Conservation (phyloP, 2,888 invertebrate species). For the Apoda limacodes region DNA sequence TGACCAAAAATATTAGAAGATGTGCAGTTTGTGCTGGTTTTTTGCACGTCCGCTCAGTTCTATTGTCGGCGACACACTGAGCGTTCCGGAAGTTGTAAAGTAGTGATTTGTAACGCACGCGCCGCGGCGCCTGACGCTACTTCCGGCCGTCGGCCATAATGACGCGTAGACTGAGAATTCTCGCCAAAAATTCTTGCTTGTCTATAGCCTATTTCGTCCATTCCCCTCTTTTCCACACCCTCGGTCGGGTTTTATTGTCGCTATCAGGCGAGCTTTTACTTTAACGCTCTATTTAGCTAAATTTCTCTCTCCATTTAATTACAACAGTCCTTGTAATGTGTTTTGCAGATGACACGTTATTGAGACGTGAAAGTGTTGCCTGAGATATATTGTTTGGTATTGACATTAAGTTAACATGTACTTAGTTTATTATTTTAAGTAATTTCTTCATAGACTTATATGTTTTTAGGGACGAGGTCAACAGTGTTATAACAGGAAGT, state of each 20-base stretch:
- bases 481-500: too few relatives aligned
- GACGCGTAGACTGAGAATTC: slow-evolving; percentile 36
- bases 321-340: slow-evolving; percentile 42
- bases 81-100: slow-evolving; percentile 66
- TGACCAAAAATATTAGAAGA: slow-evolving; percentile 52
- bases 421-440: too few relatives aligned
- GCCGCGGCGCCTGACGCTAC: slow-evolving; percentile 60
- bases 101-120: slow-evolving; percentile 71
- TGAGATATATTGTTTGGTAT: too few relatives aligned
- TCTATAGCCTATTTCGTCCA: slow-evolving; percentile 15
- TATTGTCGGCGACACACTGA: slow-evolving; percentile 40
- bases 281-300: slow-evolving; percentile 59
- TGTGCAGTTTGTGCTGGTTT: slow-evolving; percentile 32
- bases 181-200: slow-evolving; percentile 25
- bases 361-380: neutral
- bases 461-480: too few relatives aligned
- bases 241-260: slow-evolving; percentile 36
- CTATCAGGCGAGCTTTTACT: slow-evolving; percentile 39
- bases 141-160: slow-evolving; percentile 58
- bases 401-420: too few relatives aligned
- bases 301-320: slow-evolving; percentile 60
- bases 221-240: slow-evolving; percentile 32
- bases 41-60: slow-evolving; percentile 42
- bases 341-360: slow-evolving; percentile 41
- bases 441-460: too few relatives aligned